These are phyloP conservation scores for Lophotriccus pileatus DNA, from an alignment of 2,797 vertebrate species.

Conservation along the genomic window DNA sequence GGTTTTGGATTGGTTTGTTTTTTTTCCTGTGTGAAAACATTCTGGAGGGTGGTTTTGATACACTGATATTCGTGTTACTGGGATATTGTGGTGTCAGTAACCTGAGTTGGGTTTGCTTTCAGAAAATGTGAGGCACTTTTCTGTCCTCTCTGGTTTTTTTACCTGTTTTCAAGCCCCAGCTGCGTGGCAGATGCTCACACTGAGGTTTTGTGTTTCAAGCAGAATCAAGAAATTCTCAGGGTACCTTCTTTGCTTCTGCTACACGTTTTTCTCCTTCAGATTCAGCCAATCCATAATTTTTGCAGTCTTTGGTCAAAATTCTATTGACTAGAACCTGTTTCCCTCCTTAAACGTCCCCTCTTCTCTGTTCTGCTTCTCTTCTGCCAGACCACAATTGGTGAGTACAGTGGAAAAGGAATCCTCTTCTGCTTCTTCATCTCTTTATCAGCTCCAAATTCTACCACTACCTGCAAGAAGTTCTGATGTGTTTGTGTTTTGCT, in stretches of 20 bases:
- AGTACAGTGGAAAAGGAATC: not conserved
- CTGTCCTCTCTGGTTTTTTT: not conserved
- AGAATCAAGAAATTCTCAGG: not conserved
- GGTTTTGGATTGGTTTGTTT: not conserved
- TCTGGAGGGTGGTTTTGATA: not conserved
- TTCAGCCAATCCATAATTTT: not conserved
- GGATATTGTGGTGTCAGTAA: not conserved
- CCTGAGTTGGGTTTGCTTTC: constrained; percentile 2
- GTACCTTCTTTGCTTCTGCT: not conserved
- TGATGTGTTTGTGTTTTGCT: not conserved
- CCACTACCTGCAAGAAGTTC: not conserved
- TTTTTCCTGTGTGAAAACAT: not conserved
- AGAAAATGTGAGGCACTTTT: not conserved
- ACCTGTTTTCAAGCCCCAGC: not conserved
- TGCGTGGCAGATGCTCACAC: not conserved
- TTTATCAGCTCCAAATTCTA: not conserved
- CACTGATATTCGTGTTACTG: not conserved
- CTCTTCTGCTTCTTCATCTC: not conserved
- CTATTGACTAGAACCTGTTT: not conserved
- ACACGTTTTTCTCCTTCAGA: not conserved
- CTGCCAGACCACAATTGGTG: not conserved
- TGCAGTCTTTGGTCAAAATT: not conserved
- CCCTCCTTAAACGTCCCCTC: not conserved
- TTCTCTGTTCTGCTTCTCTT: not conserved
- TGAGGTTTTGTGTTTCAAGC: not conserved